Percentiles rank a stretch among this genome's conserved stretches.
These are phyloP conservation scores for Saturnia japonica DNA, from an alignment of 2,888 invertebrate genomes.

Conservation along the genomic window DNA sequence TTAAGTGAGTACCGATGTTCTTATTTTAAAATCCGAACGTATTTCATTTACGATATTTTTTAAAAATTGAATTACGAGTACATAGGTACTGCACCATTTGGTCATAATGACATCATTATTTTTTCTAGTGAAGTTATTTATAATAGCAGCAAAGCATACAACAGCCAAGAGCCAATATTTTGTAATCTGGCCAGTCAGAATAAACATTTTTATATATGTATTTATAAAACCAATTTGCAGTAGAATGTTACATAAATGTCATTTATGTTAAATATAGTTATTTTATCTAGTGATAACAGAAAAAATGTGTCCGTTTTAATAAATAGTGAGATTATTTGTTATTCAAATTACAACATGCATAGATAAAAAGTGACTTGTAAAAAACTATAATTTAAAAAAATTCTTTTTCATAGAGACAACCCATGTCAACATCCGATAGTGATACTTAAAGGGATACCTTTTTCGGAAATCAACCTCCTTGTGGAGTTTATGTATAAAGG, in stretches of 20 bases:
- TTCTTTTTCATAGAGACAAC: conserved; percentile 81
- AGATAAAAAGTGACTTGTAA: conserved; percentile 24
- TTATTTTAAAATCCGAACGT: conserved; percentile 15
- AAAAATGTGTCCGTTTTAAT: conserved; percentile 37
- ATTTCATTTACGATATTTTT: conserved; percentile 29
- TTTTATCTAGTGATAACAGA: conserved; percentile 52
- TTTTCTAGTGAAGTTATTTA: conserved; percentile 66
- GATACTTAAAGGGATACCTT: conserved; percentile 85
- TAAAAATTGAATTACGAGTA: conserved; percentile 18
- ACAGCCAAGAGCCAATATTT: conserved; percentile 48
- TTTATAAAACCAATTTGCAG: conserved; percentile 16
- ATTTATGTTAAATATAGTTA: conserved; percentile 37
- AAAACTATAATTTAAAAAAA: conserved; percentile 33
- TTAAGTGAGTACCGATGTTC: conserved; percentile 72
- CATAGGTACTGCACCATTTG: conserved; percentile 51
- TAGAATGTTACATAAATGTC: conserved; percentile 49
- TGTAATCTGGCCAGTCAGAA: conserved; percentile 34
- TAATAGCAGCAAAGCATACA: conserved; percentile 54
- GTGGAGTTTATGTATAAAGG: conserved; percentile 88
- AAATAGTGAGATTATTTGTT: conserved; percentile 43
- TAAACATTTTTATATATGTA: conserved; percentile 28
- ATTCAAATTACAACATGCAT: conserved; percentile 30
- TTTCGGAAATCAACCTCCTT: conserved; percentile 85
- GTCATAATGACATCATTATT: conserved; percentile 71
- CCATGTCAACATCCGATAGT: conserved; percentile 88